These are phyloP conservation scores for Dastarcus helophoroides DNA, from an alignment of 2,888 invertebrate species.

Conservation along the genomic window DNA sequence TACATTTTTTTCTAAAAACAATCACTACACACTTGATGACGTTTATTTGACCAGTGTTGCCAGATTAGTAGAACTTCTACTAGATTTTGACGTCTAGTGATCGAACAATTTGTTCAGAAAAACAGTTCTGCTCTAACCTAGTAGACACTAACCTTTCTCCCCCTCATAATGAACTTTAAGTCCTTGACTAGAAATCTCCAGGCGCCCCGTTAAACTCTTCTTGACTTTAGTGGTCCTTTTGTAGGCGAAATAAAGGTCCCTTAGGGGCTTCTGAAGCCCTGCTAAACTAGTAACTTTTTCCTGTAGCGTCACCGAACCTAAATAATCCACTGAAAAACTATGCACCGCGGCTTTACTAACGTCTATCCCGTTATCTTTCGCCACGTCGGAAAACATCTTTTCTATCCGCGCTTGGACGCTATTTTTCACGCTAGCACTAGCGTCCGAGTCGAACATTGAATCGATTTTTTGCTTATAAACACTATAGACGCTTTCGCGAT, in stretches of 20 bases:
- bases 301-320: slow-evolving; percentile 68
- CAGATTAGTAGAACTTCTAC: too few species aligned
- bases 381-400: slow-evolving; percentile 69
- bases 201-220: slow-evolving; percentile 43
- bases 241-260: slow-evolving; percentile 57
- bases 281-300: slow-evolving; percentile 73
- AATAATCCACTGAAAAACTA: slow-evolving; percentile 61
- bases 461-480: slow-evolving; percentile 77
- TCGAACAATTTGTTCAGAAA: too few species aligned
- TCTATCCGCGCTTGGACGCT: slow-evolving; percentile 80
- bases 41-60: too few species aligned
- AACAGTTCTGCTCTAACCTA: too few species aligned
- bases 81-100: too few species aligned
- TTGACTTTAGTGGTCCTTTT: slow-evolving; percentile 44
- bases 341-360: slow-evolving; percentile 32
- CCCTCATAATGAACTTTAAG: slow-evolving; percentile 61
- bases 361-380: slow-evolving; percentile 43
- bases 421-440: slow-evolving; percentile 44
- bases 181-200: slow-evolving; percentile 59
- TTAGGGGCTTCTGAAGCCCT: slow-evolving; percentile 70
- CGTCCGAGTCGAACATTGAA: slow-evolving; percentile 55
- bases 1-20: too few species aligned
- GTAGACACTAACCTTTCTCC: slow-evolving; percentile 38
- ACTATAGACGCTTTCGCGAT: slow-evolving; percentile 42
- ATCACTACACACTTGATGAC: too few species aligned